Evolutionary conservation across 2,888 invertebrate species (phyloP), one percentile per base, ranked within the genome.

Genomic region (Prosapia bicincta): DNA sequence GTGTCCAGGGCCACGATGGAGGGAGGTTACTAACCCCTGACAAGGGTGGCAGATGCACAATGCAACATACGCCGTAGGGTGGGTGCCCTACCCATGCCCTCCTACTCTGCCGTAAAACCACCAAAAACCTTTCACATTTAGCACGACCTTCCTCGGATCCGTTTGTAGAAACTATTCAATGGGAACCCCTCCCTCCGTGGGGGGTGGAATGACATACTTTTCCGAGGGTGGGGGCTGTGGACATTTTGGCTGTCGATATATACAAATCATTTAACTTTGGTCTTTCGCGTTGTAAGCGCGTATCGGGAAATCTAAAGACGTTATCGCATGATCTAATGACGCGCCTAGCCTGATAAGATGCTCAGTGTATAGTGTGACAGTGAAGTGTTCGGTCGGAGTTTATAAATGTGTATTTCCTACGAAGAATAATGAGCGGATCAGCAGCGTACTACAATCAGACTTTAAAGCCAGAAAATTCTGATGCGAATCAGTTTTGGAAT

Each of bases 161-260:
- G 75, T 71, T 75, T 75, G 69, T 70, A 54, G 38, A 71, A 73
- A 73, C 73, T 54, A 75, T 75, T 78, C 83, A 83, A 83, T 83
- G 83, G 82, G 82, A 80, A 81, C 81, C 81, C 76, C 78, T 78
- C 78, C 77, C 77, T 74, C 71, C 71, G 67, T 69, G 78, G 76
- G 67, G 72, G 74, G 72, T 74, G 73, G 73, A 43, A 73, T 73
- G 73, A 73, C 73, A 73, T 68, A 73, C 73, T 73, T 73, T n/a
- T 73, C 68, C 54, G 69, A 73, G 79, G 76, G 80, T 76, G 79
- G 82, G 81, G 81, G 78, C 77, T 76, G 74, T 77, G 76, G 78
- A 78, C 78, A 77, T 78, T 77, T 72, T 78, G 54, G 54, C 54
- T 54, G 74, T 73, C 72, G 72, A 76, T 74, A 75, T 72, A 77